Percentiles rank a stretch among this genome's conserved stretches.
Conservation (phyloP, 2,113 vertebrate species). For the Jacana jacana region DNA sequence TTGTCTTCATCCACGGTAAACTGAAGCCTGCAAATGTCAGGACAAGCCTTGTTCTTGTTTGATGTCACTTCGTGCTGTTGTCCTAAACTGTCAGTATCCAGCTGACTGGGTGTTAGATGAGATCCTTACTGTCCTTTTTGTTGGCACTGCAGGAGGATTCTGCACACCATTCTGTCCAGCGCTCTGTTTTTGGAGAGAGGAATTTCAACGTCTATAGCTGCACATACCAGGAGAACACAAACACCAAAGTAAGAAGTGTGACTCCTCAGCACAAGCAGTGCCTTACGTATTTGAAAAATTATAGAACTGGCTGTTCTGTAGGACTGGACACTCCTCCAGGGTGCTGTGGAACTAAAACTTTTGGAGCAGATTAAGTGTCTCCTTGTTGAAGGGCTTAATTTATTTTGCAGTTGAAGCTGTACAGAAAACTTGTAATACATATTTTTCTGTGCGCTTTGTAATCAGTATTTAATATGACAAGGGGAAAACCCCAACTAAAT, state of each 20-base stretch:
- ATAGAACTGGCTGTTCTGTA: neutral
- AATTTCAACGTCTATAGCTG: constrained; percentile 88
- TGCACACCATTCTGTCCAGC: constrained; percentile 75
- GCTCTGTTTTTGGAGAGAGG: constrained; percentile 94
- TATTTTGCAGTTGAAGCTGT: neutral
- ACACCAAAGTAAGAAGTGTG: constrained; percentile 78
- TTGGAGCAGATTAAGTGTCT: neutral
- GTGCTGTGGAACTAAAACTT: neutral
- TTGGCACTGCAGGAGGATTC: constrained; percentile 81
- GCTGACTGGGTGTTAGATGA: constrained; percentile 58
- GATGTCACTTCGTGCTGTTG: constrained; percentile 51
- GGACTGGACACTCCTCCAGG: neutral
- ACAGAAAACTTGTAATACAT: neutral
- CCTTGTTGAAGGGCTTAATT: neutral
- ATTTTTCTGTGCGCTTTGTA: neutral
- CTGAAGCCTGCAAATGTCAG: constrained; percentile 38
- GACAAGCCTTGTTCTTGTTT: no score
- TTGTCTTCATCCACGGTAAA: constrained; percentile 58
- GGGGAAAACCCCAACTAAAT: neutral
- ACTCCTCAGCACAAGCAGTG: constrained; percentile 5
- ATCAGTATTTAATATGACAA: neutral
- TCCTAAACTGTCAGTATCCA: constrained; percentile 47
- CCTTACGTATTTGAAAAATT: neutral
- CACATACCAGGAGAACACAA: constrained; percentile 70
- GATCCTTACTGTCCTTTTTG: constrained; percentile 64